Base-by-base conservation (phyloP, 2,797 vertebrate genomes). In the Leucoraja ocellata region DNA sequence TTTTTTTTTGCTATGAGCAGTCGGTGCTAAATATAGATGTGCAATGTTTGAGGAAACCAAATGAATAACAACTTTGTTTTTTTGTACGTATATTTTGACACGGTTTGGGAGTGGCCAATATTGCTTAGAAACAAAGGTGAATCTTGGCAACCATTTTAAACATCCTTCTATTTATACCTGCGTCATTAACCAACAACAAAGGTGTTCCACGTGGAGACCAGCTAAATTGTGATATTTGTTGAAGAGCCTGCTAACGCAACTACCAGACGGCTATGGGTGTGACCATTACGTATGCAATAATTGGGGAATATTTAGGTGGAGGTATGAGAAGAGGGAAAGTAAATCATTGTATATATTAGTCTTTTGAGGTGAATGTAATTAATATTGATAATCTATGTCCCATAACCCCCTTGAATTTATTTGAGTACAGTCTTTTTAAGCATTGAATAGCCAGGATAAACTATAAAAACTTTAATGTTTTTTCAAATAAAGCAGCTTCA, bases 21-120 rank as follows among this genome's bases (percentile, higher is more conserved):
- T 32, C 90, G 28, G 90, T 92, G 71, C 71, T 76, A 92, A 76
- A 92, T 73, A 92, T 76, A 92, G 39, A 25, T 54, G 36, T 92
- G 71, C 54, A 76, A 4, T 76, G 39, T 92, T 28, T 92, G 36
- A 92, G 68, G 68, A 92, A 39, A 92, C 39, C 28, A 74, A 25
- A 73, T 76, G 90, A 92, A 76, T 74, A 92, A 92, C 90, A 92
- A 46, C 90, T 71, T 90, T 92, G 39, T 92, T 92, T 92, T 91
- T 91, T 76, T 74, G 36, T 13, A 4, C 58, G 39, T 71, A 91
- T 92, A 92, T 92, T 92, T 92, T 90, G 86, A 90, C 86, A 68
- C 36, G 10, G 28, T 63, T 86, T 92, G 68, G 90, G 90, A 28
- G 90, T 73, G 71, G 90, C 71, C 11, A 16, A 74, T 1, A 73